Conservation (phyloP, 2,888 invertebrate genomes). For the Xanthia togata region DNA sequence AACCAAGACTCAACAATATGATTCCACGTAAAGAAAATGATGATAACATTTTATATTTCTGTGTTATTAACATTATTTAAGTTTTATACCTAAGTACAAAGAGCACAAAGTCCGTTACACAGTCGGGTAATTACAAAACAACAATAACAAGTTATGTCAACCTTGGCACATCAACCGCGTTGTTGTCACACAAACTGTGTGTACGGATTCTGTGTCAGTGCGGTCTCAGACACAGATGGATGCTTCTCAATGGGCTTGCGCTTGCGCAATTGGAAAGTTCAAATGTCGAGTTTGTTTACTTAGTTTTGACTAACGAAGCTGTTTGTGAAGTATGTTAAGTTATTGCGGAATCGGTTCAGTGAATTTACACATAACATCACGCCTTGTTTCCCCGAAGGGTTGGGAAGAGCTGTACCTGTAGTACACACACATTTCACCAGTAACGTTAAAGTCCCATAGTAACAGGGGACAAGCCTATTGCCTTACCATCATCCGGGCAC, state of each 20-base stretch:
- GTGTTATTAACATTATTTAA: no score
- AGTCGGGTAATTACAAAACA: slow-evolving; percentile 12
- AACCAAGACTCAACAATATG: no score
- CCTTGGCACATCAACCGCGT: slow-evolving; percentile 31
- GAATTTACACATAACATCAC: no score
- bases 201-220: slow-evolving; percentile 1
- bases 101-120: background rate
- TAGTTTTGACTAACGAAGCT: background rate
- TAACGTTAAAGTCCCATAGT: background rate
- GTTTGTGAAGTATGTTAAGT: slow-evolving; percentile 2
- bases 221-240: slow-evolving; percentile 11
- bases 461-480: background rate
- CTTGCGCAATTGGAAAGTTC: slow-evolving; percentile 31
- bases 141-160: background rate
- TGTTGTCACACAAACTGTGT: slow-evolving; percentile 7
- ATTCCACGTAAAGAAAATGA: background rate
- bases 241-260: slow-evolving; percentile 8
- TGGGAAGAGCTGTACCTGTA: background rate
- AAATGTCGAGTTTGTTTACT: slow-evolving; percentile 21
- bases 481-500: background rate
- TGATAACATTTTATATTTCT: background rate
- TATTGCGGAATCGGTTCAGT: slow-evolving; percentile 5
- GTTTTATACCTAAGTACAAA: background rate
- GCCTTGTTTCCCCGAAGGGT: no score
- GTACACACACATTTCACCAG: background rate